Percentiles rank a stretch among this genome's conserved stretches.
Conservation (phyloP, 1,140 invertebrate genomes). For the Calosoma granatense region DNA sequence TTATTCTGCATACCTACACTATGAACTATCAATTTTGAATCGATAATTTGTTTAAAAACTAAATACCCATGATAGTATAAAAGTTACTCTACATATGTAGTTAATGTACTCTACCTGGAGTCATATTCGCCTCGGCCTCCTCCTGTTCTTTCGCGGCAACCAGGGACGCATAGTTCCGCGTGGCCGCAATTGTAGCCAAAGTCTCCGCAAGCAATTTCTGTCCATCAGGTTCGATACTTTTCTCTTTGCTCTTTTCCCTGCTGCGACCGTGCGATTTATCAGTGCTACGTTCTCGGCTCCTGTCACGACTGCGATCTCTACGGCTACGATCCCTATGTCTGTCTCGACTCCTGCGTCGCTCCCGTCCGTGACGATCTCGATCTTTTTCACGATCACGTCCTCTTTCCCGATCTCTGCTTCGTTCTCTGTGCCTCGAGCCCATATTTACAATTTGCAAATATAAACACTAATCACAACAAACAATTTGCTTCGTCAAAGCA, state of each 20-base stretch:
- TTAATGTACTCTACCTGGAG: background rate
- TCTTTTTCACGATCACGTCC: slow-evolving; percentile 32
- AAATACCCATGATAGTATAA: background rate
- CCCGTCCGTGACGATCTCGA: slow-evolving; percentile 31
- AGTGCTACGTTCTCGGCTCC: slow-evolving; percentile 20
- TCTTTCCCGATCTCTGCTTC: slow-evolving; percentile 34
- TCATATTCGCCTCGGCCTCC: slow-evolving; percentile 15
- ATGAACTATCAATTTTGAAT: background rate
- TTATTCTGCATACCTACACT: too few relatives aligned
- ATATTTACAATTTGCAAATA: too few relatives aligned
- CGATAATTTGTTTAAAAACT: background rate
- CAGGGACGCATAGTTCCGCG: slow-evolving; percentile 38
- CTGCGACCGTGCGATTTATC: slow-evolving; percentile 39
- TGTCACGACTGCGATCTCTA: slow-evolving; percentile 22
- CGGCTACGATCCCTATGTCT: slow-evolving; percentile 37
- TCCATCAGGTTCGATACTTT: slow-evolving; percentile 27
- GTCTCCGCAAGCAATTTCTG: slow-evolving; percentile 33
- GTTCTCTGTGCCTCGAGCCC: slow-evolving; percentile 37
- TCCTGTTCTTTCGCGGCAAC: slow-evolving; percentile 37
- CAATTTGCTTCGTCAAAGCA: too few relatives aligned
- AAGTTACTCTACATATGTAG: background rate
- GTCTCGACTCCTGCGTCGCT: slow-evolving; percentile 39
- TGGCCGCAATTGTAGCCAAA: slow-evolving; percentile 35
- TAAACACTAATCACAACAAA: too few relatives aligned
- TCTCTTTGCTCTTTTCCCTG: slow-evolving; percentile 36